Evolutionary conservation across 1,140 invertebrate species (phyloP).

Genomic region (Archivesica marissinica): DNA sequence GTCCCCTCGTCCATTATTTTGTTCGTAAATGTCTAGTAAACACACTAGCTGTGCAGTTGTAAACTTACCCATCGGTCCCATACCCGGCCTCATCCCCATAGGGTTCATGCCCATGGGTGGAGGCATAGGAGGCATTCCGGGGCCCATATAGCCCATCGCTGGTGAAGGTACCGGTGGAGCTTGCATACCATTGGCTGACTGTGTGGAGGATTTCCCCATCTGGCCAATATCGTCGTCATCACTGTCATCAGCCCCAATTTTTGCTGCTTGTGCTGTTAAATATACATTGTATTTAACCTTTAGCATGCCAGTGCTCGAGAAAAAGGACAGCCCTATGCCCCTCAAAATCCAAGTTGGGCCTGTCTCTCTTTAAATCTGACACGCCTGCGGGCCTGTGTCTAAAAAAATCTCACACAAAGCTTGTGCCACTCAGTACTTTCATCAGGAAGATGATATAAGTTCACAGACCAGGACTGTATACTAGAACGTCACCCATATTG

Average conservation of each 20-base stretch:
- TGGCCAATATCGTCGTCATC: slow-evolving; percentile 65
- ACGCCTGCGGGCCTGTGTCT: too few species aligned
- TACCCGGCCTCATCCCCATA: slow-evolving; percentile 71
- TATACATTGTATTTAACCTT: slow-evolving; percentile 15
- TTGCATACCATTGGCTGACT: slow-evolving; percentile 21
- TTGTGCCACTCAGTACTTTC: too few species aligned
- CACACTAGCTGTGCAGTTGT: neutral
- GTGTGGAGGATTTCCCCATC: slow-evolving; percentile 20
- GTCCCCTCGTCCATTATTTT: too few species aligned
- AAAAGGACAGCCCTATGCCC: too few species aligned
- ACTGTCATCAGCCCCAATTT: slow-evolving; percentile 75
- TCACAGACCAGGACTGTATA: too few species aligned
- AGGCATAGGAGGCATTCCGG: slow-evolving; percentile 68
- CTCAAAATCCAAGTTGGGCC: too few species aligned
- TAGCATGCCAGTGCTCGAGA: too few species aligned
- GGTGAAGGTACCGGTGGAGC: slow-evolving; percentile 14
- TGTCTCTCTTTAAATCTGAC: too few species aligned
- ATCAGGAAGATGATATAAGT: too few species aligned
- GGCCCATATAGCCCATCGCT: slow-evolving; percentile 55
- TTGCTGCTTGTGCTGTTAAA: slow-evolving; percentile 34
- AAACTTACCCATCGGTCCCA: slow-evolving; percentile 71
- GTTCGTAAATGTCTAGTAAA: too few species aligned
- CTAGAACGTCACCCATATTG: too few species aligned
- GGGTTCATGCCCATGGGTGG: slow-evolving; percentile 72
- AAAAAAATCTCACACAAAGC: too few species aligned